Conservation (phyloP, 2,797 vertebrate species). For the Anguilla marmorata region DNA sequence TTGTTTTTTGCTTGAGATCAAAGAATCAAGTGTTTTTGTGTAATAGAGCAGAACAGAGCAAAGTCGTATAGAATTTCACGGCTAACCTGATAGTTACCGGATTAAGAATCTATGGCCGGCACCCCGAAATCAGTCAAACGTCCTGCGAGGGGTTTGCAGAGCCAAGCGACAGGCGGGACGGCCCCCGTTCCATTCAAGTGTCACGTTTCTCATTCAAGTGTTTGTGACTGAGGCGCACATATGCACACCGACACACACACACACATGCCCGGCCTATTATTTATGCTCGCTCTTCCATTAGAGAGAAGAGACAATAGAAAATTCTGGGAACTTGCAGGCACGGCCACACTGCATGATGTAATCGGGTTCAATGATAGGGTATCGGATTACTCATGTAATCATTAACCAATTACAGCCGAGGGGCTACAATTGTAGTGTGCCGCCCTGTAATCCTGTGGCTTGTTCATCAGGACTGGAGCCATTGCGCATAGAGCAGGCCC, state of each 20-base stretch:
- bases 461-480: slow-evolving; percentile 28
- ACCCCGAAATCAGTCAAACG: background rate
- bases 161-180: background rate
- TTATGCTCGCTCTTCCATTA: slow-evolving; percentile 56
- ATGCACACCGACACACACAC: slow-evolving; percentile 34
- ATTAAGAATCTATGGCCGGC: slow-evolving; percentile 2
- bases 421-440: slow-evolving; percentile 20
- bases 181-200: background rate
- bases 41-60: slow-evolving; percentile 51
- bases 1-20: slow-evolving; percentile 45
- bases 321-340: slow-evolving; percentile 50
- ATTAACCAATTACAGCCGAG: slow-evolving; percentile 54
- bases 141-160: background rate
- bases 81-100: slow-evolving; percentile 13
- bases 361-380: slow-evolving; percentile 58
- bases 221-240: background rate
- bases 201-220: background rate
- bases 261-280: slow-evolving; percentile 56
- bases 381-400: slow-evolving; percentile 62
- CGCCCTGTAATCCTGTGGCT: background rate
- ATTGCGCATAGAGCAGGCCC: slow-evolving; percentile 62
- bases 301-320: slow-evolving; percentile 58
- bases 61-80: slow-evolving; percentile 28
- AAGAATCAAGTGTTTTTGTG: slow-evolving; percentile 42
- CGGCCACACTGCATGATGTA: slow-evolving; percentile 53